Percentiles rank a stretch among this genome's conserved stretches.
phyloP scores from a whole-genome alignment of 2,113 vertebrate genomes.

The Egretta garzetta region DNA sequence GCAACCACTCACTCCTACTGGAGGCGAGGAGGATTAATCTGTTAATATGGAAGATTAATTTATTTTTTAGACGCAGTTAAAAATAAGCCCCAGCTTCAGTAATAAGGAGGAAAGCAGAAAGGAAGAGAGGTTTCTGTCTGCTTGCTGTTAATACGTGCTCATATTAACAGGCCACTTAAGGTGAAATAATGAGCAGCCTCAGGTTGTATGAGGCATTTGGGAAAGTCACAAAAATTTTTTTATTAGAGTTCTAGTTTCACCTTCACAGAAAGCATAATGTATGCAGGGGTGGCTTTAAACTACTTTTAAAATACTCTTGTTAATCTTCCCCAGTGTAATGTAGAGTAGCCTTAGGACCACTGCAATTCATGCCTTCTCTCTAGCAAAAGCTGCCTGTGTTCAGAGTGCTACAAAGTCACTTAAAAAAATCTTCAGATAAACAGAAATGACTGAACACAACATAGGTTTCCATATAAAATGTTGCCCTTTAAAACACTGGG shows the following conservation, averaged over 20 bases:
- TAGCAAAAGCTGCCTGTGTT: background rate
- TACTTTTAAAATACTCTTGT: background rate
- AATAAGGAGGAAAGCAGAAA: conserved; percentile 1
- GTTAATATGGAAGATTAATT: background rate
- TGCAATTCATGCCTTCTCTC: background rate
- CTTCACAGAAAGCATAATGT: background rate
- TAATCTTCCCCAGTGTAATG: background rate
- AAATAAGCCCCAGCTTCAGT: background rate
- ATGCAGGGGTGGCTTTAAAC: background rate
- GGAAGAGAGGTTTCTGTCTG: background rate
- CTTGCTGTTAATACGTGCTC: background rate
- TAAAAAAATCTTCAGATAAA: background rate
- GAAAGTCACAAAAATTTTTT: background rate
- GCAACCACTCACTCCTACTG: background rate
- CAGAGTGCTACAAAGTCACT: background rate
- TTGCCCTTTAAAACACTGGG: background rate
- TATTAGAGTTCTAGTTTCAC: background rate
- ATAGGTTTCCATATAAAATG: background rate
- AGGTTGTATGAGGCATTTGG: background rate
- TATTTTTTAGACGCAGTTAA: background rate
- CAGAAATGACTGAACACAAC: background rate
- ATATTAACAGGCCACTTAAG: background rate
- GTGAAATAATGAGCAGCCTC: background rate
- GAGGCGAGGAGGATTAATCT: background rate
- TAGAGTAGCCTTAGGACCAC: background rate